These are phyloP conservation scores for Semotilus atromaculatus DNA, from an alignment of 2,797 vertebrate genomes.

Conservation along the genomic window DNA sequence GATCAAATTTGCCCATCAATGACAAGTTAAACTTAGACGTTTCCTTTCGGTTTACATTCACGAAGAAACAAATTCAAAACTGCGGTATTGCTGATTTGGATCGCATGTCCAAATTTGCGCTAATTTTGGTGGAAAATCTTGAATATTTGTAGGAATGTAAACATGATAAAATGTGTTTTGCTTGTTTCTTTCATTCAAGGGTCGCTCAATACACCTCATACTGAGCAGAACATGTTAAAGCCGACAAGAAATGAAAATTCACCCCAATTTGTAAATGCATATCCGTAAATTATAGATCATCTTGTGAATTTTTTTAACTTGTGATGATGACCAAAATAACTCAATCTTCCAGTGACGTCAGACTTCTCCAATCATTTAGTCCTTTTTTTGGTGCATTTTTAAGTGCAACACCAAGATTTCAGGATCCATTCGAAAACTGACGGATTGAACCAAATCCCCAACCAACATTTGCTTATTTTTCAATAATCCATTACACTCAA, in stretches of 20 bases:
- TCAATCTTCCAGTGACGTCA: no score
- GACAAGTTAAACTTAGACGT: slow-evolving; percentile 44
- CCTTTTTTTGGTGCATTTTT: background rate
- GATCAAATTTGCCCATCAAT: slow-evolving; percentile 60
- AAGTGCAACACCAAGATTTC: background rate
- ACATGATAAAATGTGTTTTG: background rate
- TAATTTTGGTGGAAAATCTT: background rate
- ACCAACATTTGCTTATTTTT: background rate
- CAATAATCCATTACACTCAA: background rate
- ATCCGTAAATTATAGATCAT: no score
- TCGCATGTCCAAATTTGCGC: background rate
- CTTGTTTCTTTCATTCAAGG: background rate
- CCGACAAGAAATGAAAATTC: background rate
- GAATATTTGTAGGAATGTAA: background rate
- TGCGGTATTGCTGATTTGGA: background rate
- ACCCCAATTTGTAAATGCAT: background rate
- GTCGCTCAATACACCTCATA: background rate
- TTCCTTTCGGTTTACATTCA: slow-evolving; percentile 47
- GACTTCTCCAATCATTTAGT: background rate
- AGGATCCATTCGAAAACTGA: background rate
- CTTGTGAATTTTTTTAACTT: no score
- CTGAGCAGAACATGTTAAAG: background rate
- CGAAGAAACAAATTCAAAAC: background rate
- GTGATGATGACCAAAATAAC: background rate
- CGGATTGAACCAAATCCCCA: background rate